Evolutionary conservation across 2,113 vertebrate genomes (phyloP).

Genomic region (Psittacus erithacus): DNA sequence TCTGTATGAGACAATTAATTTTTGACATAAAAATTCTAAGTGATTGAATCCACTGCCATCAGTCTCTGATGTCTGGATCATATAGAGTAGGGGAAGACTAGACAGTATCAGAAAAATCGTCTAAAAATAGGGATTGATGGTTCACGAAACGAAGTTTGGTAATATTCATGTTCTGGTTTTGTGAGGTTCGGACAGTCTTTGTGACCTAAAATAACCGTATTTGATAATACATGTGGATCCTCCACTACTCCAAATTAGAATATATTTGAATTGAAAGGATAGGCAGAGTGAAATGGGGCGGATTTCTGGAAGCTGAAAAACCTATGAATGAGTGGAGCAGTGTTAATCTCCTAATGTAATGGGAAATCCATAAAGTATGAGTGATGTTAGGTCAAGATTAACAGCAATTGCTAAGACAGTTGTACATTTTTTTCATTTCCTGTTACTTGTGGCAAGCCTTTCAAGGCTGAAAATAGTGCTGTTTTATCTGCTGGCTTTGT

Average conservation of each 20-base stretch:
- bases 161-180: neutral
- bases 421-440: conserved; percentile 61
- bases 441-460: conserved; percentile 5
- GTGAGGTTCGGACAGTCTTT: neutral
- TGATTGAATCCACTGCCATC: neutral
- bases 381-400: conserved; percentile 50
- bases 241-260: neutral
- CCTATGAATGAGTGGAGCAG: neutral
- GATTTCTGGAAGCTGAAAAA: conserved; percentile 17
- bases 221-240: neutral
- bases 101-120: neutral
- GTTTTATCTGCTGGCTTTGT: conserved; percentile 20
- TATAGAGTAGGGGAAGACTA: neutral
- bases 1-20: neutral
- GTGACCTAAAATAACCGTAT: neutral
- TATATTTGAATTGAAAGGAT: neutral
- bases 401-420: neutral
- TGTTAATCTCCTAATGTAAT: conserved; percentile 23
- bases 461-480: conserved; percentile 3
- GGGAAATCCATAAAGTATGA: conserved; percentile 33
- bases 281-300: neutral
- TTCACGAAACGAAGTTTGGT: neutral
- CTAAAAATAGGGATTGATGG: neutral
- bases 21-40: neutral
- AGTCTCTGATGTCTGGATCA: neutral